phyloP scores from a whole-genome alignment of 2,888 invertebrate species.

The Sarcophaga caerulescens region DNA sequence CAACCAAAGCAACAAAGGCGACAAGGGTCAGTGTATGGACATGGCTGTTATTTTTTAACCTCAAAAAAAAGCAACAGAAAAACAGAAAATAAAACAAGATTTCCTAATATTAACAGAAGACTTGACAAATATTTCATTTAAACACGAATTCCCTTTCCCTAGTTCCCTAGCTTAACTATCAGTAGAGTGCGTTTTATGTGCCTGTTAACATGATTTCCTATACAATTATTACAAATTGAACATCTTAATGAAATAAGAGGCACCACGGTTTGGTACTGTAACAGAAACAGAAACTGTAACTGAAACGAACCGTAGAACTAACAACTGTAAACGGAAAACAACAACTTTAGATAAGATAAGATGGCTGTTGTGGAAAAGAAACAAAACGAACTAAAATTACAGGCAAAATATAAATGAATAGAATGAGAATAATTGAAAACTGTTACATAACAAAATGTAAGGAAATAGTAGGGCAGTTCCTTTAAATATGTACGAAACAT shows the following conservation, averaged over 20 bases:
- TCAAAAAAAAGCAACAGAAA: conserved; percentile 18
- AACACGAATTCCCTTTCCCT: conserved; percentile 33
- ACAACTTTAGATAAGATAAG: conserved; percentile 26
- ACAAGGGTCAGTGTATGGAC: too few relatives aligned
- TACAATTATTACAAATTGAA: neutral
- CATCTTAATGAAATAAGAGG: neutral
- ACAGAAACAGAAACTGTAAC: conserved; percentile 31
- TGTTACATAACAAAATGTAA: too few relatives aligned
- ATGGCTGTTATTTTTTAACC: neutral
- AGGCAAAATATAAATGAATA: neutral
- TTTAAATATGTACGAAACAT: neutral
- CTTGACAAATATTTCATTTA: conserved; percentile 48
- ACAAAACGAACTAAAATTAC: neutral
- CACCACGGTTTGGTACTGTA: neutral
- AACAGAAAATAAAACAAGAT: neutral
- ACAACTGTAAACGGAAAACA: conserved; percentile 13
- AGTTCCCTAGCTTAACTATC: neutral
- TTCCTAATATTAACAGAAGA: conserved; percentile 5
- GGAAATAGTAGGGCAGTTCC: neutral
- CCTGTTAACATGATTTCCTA: neutral
- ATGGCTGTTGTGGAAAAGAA: neutral
- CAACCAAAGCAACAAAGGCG: neutral
- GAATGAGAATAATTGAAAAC: neutral
- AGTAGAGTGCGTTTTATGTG: neutral
- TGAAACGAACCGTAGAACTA: neutral